Percentiles rank a stretch among this genome's conserved stretches.
Conservation (phyloP, 2,113 vertebrate species). For the Chionodraco myersi region DNA sequence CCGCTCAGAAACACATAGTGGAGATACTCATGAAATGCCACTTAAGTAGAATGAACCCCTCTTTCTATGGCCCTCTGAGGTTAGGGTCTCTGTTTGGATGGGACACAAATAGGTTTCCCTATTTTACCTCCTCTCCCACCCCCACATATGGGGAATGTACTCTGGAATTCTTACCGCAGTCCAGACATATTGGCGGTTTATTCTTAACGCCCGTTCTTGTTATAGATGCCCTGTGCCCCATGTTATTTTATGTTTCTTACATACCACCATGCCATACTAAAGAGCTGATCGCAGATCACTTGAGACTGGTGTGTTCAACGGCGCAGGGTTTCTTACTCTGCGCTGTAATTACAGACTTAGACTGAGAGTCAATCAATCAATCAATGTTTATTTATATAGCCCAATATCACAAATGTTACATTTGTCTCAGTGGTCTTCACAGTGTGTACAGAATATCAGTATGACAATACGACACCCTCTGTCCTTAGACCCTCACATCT, state of each 20-base stretch:
- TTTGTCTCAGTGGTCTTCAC: too few species aligned
- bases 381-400: too few species aligned
- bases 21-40: neutral
- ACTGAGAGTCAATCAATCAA: too few species aligned
- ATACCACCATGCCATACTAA: constrained; percentile 58
- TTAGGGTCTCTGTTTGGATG: constrained; percentile 43
- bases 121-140: constrained; percentile 64
- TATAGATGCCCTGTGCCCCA: constrained; percentile 64
- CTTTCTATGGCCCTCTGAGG: constrained; percentile 22
- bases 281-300: constrained; percentile 60
- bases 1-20: neutral
- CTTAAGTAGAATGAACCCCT: constrained; percentile 4
- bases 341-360: constrained; percentile 52
- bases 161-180: constrained; percentile 76
- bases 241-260: constrained; percentile 70
- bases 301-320: constrained; percentile 26
- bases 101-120: constrained; percentile 74
- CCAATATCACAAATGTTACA: too few species aligned
- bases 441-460: too few species aligned
- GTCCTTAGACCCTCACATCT: too few species aligned
- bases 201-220: constrained; percentile 76
- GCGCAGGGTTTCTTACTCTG: constrained; percentile 5
- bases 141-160: constrained; percentile 74
- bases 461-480: too few species aligned
- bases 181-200: constrained; percentile 80